These are phyloP conservation scores for Leptodactylus fallax DNA, from an alignment of 2,797 vertebrate species.

Conservation along the genomic window DNA sequence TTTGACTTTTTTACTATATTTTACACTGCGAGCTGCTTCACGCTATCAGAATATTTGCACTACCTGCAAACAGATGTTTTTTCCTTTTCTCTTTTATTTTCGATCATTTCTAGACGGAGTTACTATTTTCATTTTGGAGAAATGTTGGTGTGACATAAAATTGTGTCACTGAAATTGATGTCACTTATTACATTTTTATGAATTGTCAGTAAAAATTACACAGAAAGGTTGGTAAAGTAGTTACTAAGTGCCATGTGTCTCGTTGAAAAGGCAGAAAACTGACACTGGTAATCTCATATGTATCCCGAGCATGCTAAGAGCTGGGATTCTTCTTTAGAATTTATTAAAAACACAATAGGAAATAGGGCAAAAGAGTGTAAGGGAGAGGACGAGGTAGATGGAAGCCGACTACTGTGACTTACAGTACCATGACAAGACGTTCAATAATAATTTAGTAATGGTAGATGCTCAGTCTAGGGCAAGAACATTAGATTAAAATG, in stretches of 20 bases:
- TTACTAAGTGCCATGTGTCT: not conserved
- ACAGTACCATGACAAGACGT: too few species aligned
- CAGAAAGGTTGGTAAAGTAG: not conserved
- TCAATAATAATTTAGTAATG: too few species aligned
- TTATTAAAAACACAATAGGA: too few species aligned
- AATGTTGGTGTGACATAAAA: not conserved
- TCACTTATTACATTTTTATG: not conserved
- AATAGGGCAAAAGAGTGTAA: too few species aligned
- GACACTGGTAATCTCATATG: not conserved
- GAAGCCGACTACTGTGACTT: too few species aligned
- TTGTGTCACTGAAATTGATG: not conserved
- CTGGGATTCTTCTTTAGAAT: too few species aligned
- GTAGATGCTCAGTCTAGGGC: too few species aligned
- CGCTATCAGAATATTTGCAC: not conserved
- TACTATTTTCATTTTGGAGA: not conserved
- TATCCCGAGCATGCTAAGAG: not conserved
- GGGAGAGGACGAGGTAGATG: too few species aligned
- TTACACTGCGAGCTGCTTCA: not conserved
- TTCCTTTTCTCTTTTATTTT: not conserved
- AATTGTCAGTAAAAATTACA: constrained; percentile 1
- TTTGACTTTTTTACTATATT: not conserved
- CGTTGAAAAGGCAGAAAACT: not conserved
- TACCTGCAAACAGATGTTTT: not conserved
- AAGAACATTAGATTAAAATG: too few species aligned
- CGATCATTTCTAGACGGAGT: not conserved